A percentile compares a stretch with the other conserved stretches of the same genome.
phyloP scores from a whole-genome alignment of 2,797 vertebrate species.

The Falco naumanni region DNA sequence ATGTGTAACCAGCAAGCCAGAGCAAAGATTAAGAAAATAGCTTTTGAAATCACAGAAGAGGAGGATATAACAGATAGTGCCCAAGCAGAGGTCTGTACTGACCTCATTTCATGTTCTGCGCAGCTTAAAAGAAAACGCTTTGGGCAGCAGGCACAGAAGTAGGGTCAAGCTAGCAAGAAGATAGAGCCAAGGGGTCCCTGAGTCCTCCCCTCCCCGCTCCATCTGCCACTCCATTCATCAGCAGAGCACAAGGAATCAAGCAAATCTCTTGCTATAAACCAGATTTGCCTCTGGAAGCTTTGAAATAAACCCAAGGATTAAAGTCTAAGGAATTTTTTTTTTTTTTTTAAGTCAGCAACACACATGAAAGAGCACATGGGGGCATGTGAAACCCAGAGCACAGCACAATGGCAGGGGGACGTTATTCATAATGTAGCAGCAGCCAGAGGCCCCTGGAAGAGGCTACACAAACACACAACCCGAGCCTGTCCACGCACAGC shows the following conservation, averaged over 20 bases:
- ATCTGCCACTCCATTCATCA: slow-evolving; percentile 43
- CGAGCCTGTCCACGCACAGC: background rate
- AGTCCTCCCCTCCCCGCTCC: background rate
- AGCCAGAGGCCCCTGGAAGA: background rate
- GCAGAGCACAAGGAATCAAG: slow-evolving; percentile 23
- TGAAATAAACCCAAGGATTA: slow-evolving; percentile 68
- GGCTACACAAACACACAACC: background rate
- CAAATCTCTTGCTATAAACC: slow-evolving; percentile 55
- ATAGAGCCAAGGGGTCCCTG: background rate
- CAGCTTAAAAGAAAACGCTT: background rate
- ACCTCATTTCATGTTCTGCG: background rate
- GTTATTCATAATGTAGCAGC: background rate
- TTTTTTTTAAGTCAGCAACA: background rate
- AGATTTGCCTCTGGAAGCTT: slow-evolving; percentile 57
- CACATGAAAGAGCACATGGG: background rate
- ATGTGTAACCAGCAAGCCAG: background rate
- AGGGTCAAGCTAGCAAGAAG: background rate
- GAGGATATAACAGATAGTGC: background rate
- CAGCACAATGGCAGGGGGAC: background rate
- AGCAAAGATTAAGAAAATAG: background rate
- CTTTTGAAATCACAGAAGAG: background rate
- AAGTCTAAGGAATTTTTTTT: background rate
- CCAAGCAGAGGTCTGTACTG: background rate
- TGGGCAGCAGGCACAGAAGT: background rate
- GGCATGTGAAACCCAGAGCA: background rate